Evolutionary conservation across 2,888 invertebrate genomes (phyloP), one percentile per base, ranked within the genome.

Genomic region (Caenorhabditis sinica): DNA sequence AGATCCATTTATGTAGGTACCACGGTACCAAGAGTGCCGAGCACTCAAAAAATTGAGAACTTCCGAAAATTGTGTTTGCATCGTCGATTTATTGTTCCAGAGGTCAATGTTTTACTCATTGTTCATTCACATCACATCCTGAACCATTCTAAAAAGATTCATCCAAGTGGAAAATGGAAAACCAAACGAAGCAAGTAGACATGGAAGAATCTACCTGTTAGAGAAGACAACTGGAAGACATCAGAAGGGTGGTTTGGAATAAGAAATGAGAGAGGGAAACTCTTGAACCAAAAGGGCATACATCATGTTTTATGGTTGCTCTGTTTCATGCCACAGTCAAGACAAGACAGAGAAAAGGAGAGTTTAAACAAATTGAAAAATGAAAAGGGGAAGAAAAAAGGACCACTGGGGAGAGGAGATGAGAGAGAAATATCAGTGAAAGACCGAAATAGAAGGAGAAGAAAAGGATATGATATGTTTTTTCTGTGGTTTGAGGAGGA

Each of bases 221-320:
- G 65, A 65, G 40, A 65, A 56, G 25, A 56, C 20, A 56, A 23
- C 23, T 33, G 40, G 68, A 68, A 61, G 53, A 63, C 25, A 43
- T 63, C 63, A 49, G 20, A 28, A 6, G 28, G 25, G 15, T 2
- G n/a, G 8, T 13, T 40, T 40, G 66, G 75, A 58, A 76, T 60
- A 68, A 58, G 60, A 60, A 68, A 68, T 61, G 28, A 25, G 51
- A 23, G 33, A 33, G 28, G 45, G n/a, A 60, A 60, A 63, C 11
- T 53, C 13, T 36, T 20, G 36, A 68, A 36, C 51, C 40, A 77
- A 77, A 53, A 69, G 71, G 65, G 43, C 79, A 71, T 61, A 77
- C 69, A 77, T 71, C 77, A 63, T 71, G 79, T 79, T 72, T 71
- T 79, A 73, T 73, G 80, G 66, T 72, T 45, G 13, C 8, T 49